These are phyloP conservation scores for Myioborus melanocephalus DNA, from an alignment of 2,797 vertebrate species.

Conservation along the genomic window DNA sequence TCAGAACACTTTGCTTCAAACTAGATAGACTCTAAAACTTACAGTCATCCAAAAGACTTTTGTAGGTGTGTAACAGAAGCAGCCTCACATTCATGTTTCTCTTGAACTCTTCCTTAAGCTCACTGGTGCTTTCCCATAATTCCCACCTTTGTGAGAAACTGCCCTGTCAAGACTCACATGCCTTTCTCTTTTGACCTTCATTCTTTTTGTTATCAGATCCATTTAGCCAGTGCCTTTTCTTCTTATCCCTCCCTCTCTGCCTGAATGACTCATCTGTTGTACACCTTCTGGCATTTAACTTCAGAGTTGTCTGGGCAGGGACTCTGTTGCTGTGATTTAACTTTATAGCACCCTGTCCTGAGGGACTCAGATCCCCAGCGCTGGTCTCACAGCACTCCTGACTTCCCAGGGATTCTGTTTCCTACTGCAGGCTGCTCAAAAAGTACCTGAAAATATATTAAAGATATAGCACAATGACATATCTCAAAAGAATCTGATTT, in stretches of 20 bases:
- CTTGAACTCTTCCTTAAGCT: neutral
- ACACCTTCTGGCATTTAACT: neutral
- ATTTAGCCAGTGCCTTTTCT: neutral
- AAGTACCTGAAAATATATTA: neutral
- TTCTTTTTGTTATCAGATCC: neutral
- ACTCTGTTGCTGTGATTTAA: neutral
- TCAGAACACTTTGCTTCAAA: neutral
- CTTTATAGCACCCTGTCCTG: neutral
- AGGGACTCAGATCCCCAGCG: neutral
- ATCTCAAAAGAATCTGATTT: neutral
- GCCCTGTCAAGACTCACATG: neutral
- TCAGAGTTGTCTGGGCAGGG: neutral
- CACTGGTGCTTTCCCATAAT: neutral
- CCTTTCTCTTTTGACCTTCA: neutral
- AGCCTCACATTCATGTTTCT: neutral
- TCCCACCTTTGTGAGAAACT: neutral
- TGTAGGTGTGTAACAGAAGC: neutral
- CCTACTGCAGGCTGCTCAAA: neutral
- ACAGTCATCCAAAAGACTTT: neutral
- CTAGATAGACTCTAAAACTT: neutral
- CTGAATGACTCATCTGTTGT: constrained; percentile 11
- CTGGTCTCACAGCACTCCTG: neutral
- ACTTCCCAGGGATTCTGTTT: neutral
- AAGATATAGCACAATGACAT: neutral
- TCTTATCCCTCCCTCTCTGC: neutral